Conservation (phyloP, 2,888 invertebrate genomes). For the Arctia plantaginis region DNA sequence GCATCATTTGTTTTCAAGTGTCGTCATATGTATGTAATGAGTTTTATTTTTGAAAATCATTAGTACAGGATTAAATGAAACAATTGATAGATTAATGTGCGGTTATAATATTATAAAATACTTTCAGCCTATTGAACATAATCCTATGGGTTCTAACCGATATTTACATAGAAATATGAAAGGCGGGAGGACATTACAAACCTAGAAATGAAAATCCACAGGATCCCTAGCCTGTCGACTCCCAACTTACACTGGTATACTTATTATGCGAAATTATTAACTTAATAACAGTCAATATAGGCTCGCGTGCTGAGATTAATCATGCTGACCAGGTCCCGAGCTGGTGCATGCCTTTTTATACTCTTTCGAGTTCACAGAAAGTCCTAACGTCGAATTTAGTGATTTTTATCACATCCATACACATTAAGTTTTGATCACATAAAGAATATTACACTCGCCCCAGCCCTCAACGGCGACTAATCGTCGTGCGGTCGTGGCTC, state of each 20-base stretch:
- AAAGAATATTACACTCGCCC: background rate
- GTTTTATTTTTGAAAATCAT: background rate
- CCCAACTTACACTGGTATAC: slow-evolving; percentile 51
- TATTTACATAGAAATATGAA: slow-evolving; percentile 80
- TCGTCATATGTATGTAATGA: background rate
- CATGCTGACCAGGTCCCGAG: slow-evolving; percentile 60
- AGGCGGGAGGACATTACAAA: slow-evolving; percentile 72
- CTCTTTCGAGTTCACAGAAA: slow-evolving; percentile 50
- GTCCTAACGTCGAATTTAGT: slow-evolving; percentile 46
- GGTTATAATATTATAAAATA: slow-evolving; percentile 86
- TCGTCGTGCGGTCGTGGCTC: slow-evolving; percentile 68
- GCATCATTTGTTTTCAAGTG: background rate
- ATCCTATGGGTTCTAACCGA: slow-evolving; percentile 80
- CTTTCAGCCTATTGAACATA: slow-evolving; percentile 84
- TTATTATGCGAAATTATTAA: slow-evolving; percentile 57
- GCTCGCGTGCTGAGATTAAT: slow-evolving; percentile 48
- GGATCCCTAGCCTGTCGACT: slow-evolving; percentile 54
- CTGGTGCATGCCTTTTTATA: slow-evolving; percentile 56
- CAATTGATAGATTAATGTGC: slow-evolving; percentile 66
- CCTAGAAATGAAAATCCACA: slow-evolving; percentile 61
- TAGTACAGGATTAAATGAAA: slow-evolving; percentile 54
- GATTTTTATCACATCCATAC: slow-evolving; percentile 45
- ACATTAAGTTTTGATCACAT: slow-evolving; percentile 28
- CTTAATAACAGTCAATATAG: slow-evolving; percentile 55
- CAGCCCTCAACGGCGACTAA: slow-evolving; percentile 49